Evolutionary conservation across 2,113 vertebrate genomes (phyloP), one percentile per base, ranked within the genome.

Genomic region (Willisornis vidua): DNA sequence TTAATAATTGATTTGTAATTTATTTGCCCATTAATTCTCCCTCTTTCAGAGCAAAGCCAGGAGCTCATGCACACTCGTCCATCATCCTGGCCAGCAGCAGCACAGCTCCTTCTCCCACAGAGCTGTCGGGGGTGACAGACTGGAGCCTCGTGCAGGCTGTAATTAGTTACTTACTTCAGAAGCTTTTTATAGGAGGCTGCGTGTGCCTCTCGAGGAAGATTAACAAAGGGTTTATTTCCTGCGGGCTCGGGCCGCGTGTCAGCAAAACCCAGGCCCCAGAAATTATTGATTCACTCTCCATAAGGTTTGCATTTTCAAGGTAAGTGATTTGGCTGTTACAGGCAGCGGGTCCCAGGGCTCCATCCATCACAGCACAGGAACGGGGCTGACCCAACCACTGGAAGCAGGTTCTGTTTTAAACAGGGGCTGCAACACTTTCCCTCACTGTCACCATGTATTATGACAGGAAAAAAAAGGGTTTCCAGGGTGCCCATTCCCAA

Each of bases 1-100:
- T 97, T 96, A 96, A 97, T 96, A 97, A 96, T 93, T 96, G 96
- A 97, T 96, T 94, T 63, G 92, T 96, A 96, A 96, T 96, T 96
- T 96, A 96, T 97, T 96, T 97, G 96, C 94, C 89, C 96, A 97
- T 97, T 96, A 94, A 94, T 96, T 94, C 94, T 87, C 15, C 80
- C 89, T 85, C 86, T 90, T 85, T 85, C 94, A 76, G 88, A 73
- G 94, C 1, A 6, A 1, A 81, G 96, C 41, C 86, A 31, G 41
- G 89, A 78, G 92, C 94, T 76, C 1, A 28, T 1, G 41, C 19
- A 0, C 52, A 6, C 93, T 93, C 92, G 87, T 96, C 94, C 92
- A 97, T 97, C 96, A 97, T 92, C 70, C 58, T 0, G 12, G 85
- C 43, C 95, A 15, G 91, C 89, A 52, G 78, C 49, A 6, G 89